Conservation (phyloP, 2,888 invertebrate species). For the Matsumyia berberina region DNA sequence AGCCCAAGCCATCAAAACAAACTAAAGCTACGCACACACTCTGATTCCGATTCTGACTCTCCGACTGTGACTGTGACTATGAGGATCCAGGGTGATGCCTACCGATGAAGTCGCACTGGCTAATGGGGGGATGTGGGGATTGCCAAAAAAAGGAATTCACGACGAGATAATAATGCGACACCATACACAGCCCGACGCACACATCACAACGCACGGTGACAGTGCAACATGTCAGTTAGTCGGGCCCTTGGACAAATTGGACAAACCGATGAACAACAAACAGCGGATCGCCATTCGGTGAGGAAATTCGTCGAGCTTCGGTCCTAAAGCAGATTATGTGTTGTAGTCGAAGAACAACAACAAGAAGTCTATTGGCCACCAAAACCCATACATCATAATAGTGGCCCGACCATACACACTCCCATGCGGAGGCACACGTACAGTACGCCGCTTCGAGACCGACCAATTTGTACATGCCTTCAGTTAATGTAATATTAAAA, state of each 20-base stretch:
- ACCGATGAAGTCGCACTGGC: not conserved
- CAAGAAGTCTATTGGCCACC: constrained; percentile 56
- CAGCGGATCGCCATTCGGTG: constrained; percentile 19
- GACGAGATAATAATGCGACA: constrained; percentile 66
- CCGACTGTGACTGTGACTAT: constrained; percentile 8
- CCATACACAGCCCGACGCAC: constrained; percentile 22
- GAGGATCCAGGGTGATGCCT: constrained; percentile 23
- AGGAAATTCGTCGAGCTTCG: not conserved
- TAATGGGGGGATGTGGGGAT: constrained; percentile 7
- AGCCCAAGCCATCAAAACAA: constrained; percentile 62
- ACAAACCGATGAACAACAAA: constrained; percentile 18
- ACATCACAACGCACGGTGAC: constrained; percentile 33
- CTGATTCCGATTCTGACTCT: not conserved
- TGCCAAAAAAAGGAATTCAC: constrained; percentile 66
- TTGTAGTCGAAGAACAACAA: constrained; percentile 20
- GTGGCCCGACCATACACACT: constrained; percentile 10
- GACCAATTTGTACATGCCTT: constrained; percentile 70
- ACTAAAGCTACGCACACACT: constrained; percentile 73
- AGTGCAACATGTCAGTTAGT: constrained; percentile 52
- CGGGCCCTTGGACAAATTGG: constrained; percentile 46
- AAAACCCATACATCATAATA: constrained; percentile 30
- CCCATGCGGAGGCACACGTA: constrained; percentile 13
- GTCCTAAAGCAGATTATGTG: constrained; percentile 29
- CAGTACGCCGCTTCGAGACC: constrained; percentile 63
- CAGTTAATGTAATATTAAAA: constrained; percentile 69